These are phyloP conservation scores for Casuarius casuarius DNA, from an alignment of 2,113 vertebrate genomes.

Conservation along the genomic window DNA sequence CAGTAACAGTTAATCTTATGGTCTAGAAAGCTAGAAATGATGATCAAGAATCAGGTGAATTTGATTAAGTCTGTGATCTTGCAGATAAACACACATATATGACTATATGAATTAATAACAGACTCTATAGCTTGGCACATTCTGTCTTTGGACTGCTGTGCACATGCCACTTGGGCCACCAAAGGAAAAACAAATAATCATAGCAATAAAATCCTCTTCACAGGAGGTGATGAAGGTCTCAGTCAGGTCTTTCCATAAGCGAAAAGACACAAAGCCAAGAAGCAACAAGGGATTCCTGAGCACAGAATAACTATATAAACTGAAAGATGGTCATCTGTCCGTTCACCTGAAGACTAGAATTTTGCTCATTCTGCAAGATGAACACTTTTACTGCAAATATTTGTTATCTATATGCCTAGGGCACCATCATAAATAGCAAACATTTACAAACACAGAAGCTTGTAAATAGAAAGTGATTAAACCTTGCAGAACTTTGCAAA, in stretches of 20 bases:
- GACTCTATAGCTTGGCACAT: neutral
- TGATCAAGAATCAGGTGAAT: neutral
- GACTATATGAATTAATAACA: neutral
- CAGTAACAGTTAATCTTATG: neutral
- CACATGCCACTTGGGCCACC: neutral
- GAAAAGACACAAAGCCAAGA: neutral
- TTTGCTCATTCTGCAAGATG: neutral
- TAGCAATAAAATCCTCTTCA: neutral
- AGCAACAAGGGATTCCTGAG: neutral
- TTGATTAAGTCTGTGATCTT: neutral
- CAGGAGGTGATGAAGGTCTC: neutral
- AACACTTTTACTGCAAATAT: neutral
- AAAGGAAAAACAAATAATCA: constrained; percentile 37
- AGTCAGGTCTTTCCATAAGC: neutral
- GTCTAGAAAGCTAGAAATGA: neutral
- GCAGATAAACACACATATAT: neutral
- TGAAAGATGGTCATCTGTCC: neutral
- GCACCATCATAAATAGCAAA: neutral
- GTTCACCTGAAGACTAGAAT: neutral
- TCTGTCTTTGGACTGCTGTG: neutral
- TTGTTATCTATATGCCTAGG: neutral
- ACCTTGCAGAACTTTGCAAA: neutral
- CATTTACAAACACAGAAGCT: neutral
- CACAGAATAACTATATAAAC: neutral
- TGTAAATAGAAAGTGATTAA: neutral